Percentiles rank a stretch among this genome's conserved stretches.
Evolutionary conservation across 2,888 invertebrate genomes (phyloP).

Genomic region (Aphodius sticticus): DNA sequence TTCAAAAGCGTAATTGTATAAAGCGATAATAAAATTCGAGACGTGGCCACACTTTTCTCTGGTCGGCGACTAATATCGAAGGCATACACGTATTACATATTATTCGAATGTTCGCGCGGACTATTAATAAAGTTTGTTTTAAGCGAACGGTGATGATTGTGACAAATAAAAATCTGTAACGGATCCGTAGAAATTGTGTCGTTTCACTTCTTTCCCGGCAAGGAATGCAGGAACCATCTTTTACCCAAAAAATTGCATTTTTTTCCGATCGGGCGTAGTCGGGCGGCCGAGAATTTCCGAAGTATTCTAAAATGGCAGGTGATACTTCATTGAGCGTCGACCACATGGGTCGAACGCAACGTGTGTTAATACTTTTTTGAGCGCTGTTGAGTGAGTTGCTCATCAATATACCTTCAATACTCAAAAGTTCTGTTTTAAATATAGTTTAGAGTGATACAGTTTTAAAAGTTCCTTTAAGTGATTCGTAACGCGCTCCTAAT

Average conservation of each 20-base stretch:
- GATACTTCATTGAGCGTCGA: slow-evolving; percentile 58
- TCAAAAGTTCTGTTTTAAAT: slow-evolving; percentile 32
- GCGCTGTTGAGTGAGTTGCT: slow-evolving; percentile 28
- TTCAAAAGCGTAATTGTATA: not conserved
- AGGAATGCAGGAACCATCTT: slow-evolving; percentile 18
- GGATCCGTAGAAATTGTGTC: not conserved
- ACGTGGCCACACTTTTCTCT: not conserved
- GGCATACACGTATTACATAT: too few relatives aligned
- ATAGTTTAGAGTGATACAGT: slow-evolving; percentile 23
- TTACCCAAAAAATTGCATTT: slow-evolving; percentile 35
- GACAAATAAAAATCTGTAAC: not conserved
- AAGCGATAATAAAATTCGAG: not conserved
- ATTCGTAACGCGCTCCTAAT: slow-evolving; percentile 22
- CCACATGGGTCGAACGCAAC: slow-evolving; percentile 62
- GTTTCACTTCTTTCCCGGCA: not conserved
- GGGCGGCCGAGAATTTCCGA: slow-evolving; percentile 39
- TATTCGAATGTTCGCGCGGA: too few relatives aligned
- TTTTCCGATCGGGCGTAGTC: slow-evolving; percentile 36
- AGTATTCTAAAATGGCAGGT: slow-evolving; percentile 54
- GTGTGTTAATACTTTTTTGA: slow-evolving; percentile 49
- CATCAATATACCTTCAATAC: slow-evolving; percentile 33
- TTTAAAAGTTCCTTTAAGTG: slow-evolving; percentile 19
- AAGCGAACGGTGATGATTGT: not conserved
- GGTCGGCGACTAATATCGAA: slow-evolving; percentile 1
- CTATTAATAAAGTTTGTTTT: too few relatives aligned